Conservation (phyloP, 2,888 invertebrate species). For the Cantharis flavilabris region DNA sequence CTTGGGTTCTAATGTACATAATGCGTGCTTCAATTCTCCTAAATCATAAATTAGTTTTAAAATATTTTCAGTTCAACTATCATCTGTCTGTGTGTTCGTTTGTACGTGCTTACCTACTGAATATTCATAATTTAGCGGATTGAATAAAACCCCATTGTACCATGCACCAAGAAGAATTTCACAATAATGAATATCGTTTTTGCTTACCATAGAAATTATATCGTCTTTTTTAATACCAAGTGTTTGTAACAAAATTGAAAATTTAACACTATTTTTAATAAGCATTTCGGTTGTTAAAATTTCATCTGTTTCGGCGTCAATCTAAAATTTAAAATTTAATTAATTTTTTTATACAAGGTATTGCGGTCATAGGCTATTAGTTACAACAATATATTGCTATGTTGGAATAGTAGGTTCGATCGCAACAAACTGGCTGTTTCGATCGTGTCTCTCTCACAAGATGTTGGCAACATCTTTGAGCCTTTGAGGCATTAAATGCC, state of each 20-base stretch:
- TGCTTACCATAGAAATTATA: slow-evolving; percentile 40
- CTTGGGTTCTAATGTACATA: slow-evolving; percentile 68
- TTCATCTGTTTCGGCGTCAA: background rate
- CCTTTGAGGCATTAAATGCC: too few relatives aligned
- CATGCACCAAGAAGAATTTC: slow-evolving; percentile 41
- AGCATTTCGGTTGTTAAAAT: background rate
- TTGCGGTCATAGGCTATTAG: too few relatives aligned
- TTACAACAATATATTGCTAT: too few relatives aligned
- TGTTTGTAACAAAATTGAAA: background rate
- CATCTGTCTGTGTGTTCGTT: background rate
- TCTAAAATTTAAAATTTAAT: background rate
- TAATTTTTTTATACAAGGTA: too few relatives aligned
- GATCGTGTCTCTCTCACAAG: too few relatives aligned
- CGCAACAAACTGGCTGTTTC: too few relatives aligned
- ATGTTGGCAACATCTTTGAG: too few relatives aligned
- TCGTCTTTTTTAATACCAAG: slow-evolving; percentile 35
- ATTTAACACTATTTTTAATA: background rate
- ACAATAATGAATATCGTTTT: slow-evolving; percentile 42
- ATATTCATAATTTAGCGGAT: slow-evolving; percentile 42
- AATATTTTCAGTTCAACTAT: too few relatives aligned
- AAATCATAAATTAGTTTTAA: background rate
- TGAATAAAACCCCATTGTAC: slow-evolving; percentile 38
- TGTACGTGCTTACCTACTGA: slow-evolving; percentile 19
- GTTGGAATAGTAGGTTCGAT: too few relatives aligned
- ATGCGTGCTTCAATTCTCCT: slow-evolving; percentile 42